These are phyloP conservation scores for Drosophila pachea DNA, from an alignment of 1,140 invertebrate species.

Conservation along the genomic window DNA sequence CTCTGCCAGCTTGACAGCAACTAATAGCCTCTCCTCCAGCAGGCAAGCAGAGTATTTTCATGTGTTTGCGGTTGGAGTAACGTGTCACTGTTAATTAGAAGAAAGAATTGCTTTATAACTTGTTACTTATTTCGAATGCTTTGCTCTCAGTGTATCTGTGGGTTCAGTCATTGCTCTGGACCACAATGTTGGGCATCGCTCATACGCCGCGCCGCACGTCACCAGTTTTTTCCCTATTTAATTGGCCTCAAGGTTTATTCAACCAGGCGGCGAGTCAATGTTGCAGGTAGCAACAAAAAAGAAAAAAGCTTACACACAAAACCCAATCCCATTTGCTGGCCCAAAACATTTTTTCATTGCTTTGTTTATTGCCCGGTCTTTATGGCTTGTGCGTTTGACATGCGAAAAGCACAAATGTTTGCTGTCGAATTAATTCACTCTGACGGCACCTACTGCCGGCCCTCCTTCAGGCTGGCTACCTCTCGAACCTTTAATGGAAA, in stretches of 20 bases:
- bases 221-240: neutral
- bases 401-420: constrained; percentile 44
- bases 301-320: neutral
- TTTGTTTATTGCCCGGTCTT: constrained; percentile 34
- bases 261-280: constrained; percentile 3
- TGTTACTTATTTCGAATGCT: constrained; percentile 3
- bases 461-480: neutral
- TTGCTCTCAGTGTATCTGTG: neutral
- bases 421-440: constrained; percentile 32
- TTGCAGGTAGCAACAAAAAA: constrained; percentile 20
- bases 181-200: constrained; percentile 7
- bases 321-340: constrained; percentile 38
- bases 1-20: no score
- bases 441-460: constrained; percentile 24
- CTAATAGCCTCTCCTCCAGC: neutral
- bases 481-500: constrained; percentile 50
- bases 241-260: constrained; percentile 10
- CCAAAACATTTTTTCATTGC: constrained; percentile 28
- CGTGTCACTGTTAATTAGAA: constrained; percentile 60
- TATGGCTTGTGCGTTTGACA: constrained; percentile 50
- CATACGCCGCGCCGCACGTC: constrained; percentile 13
- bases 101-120: constrained; percentile 32
- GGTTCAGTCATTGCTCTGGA: constrained; percentile 29
- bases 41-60: neutral
- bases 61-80: constrained; percentile 25